phyloP scores from a whole-genome alignment of 2,113 vertebrate species.

The Thryonomys swinderianus region DNA sequence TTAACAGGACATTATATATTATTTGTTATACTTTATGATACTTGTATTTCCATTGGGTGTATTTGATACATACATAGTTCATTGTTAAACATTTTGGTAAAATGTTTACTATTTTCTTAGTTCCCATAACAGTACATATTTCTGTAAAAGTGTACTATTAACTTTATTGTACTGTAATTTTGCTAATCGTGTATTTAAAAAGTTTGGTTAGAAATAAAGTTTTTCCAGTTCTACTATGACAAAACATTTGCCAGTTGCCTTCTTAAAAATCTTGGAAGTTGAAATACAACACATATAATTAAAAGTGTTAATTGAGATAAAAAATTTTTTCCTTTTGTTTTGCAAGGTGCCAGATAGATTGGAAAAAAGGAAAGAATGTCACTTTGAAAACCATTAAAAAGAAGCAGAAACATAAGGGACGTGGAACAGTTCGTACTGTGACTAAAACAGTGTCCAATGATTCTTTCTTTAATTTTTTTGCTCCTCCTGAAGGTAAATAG shows the following conservation, averaged over 20 bases:
- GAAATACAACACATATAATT: not conserved
- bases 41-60: not conserved
- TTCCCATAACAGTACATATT: not conserved
- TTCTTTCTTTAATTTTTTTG: conserved; percentile 99
- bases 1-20: not conserved
- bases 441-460: conserved; percentile 99
- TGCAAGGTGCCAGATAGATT: conserved; percentile 95
- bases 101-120: conserved; percentile 12
- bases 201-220: conserved; percentile 22
- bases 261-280: conserved; percentile 8
- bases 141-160: not conserved
- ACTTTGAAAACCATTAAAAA: conserved; percentile 99
- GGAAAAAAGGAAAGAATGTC: conserved; percentile 99
- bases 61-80: not conserved
- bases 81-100: not conserved
- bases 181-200: not conserved
- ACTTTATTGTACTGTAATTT: conserved; percentile 1
- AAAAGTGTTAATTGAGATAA: conserved; percentile 18
- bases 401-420: conserved; percentile 99
- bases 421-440: conserved; percentile 97
- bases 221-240: not conserved
- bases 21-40: conserved; percentile 1
- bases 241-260: not conserved
- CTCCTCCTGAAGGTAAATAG: conserved; percentile 94
- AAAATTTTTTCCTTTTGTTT: conserved; percentile 33